phyloP scores from a whole-genome alignment of 2,797 vertebrate genomes.

The Tolypeutes matacus region DNA sequence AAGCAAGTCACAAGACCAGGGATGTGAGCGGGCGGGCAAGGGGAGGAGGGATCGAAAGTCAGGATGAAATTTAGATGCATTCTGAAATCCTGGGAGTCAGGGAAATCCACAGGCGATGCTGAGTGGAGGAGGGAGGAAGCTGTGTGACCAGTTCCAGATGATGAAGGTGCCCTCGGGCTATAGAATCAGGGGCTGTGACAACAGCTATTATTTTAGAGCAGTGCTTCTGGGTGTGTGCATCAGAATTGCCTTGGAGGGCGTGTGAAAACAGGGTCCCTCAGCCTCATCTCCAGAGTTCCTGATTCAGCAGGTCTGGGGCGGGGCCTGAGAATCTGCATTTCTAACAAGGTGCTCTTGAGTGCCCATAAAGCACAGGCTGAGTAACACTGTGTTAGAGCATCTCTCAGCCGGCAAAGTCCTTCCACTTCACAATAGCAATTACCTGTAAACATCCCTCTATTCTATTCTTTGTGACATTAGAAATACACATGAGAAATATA shows the following conservation, averaged over 20 bases:
- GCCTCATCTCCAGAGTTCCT: not conserved
- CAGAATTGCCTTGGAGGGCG: not conserved
- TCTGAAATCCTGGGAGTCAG: not conserved
- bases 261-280: not conserved
- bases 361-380: not conserved
- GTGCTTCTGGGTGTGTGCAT: not conserved
- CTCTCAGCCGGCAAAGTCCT: not conserved
- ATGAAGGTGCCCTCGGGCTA: not conserved
- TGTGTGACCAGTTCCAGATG: not conserved
- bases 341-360: not conserved
- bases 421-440: not conserved
- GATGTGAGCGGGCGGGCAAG: not conserved
- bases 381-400: not conserved
- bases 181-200: not conserved
- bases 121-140: too few relatives aligned
- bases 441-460: not conserved
- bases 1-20: not conserved
- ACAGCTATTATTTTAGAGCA: not conserved
- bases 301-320: not conserved
- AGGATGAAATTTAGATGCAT: not conserved
- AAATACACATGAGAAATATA: conserved; percentile 56
- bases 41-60: not conserved
- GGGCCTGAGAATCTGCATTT: not conserved
- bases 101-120: not conserved
- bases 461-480: conserved; percentile 47